Conservation (phyloP, 1,140 invertebrate genomes). For the Thaumetopoea pityocampa region DNA sequence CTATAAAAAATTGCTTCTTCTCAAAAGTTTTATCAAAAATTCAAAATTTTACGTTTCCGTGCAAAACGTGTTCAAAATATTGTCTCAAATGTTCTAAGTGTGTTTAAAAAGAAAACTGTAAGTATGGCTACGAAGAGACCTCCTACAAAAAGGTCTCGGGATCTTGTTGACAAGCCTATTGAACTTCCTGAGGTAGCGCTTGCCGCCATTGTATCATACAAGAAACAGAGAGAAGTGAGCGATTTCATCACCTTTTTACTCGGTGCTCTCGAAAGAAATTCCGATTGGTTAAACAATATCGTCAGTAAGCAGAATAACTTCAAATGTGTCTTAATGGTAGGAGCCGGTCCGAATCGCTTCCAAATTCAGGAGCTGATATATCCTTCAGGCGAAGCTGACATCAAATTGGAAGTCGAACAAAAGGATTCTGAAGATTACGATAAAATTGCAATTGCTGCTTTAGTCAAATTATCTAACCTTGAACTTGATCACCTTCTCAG, state of each 20-base stretch:
- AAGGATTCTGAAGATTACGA: slow-evolving; percentile 59
- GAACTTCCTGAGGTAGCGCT: slow-evolving; percentile 48
- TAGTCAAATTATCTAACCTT: slow-evolving; percentile 40
- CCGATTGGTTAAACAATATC: slow-evolving; percentile 48
- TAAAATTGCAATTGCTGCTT: slow-evolving; percentile 53
- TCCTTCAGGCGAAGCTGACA: slow-evolving; percentile 33
- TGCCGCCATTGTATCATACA: slow-evolving; percentile 53
- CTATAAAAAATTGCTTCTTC: slow-evolving; percentile 7
- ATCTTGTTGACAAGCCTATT: slow-evolving; percentile 26
- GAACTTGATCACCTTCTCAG: slow-evolving; percentile 45
- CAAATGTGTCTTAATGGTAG: slow-evolving; percentile 51
- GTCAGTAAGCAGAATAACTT: slow-evolving; percentile 47
- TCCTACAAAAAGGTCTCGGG: slow-evolving; percentile 27
- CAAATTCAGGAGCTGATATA: slow-evolving; percentile 58
- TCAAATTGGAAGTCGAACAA: slow-evolving; percentile 51
- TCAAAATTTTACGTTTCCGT: slow-evolving; percentile 45
- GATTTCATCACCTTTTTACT: slow-evolving; percentile 57
- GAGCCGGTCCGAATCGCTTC: slow-evolving; percentile 59
- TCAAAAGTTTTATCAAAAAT: slow-evolving; percentile 13
- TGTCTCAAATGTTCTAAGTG: slow-evolving; percentile 35
- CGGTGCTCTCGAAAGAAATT: slow-evolving; percentile 49
- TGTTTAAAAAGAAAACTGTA: slow-evolving; percentile 24
- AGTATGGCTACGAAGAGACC: slow-evolving; percentile 43
- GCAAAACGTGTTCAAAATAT: slow-evolving; percentile 28
- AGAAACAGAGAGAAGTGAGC: slow-evolving; percentile 52